phyloP scores from a whole-genome alignment of 2,888 invertebrate species.

The Alentia gelatinosa region DNA sequence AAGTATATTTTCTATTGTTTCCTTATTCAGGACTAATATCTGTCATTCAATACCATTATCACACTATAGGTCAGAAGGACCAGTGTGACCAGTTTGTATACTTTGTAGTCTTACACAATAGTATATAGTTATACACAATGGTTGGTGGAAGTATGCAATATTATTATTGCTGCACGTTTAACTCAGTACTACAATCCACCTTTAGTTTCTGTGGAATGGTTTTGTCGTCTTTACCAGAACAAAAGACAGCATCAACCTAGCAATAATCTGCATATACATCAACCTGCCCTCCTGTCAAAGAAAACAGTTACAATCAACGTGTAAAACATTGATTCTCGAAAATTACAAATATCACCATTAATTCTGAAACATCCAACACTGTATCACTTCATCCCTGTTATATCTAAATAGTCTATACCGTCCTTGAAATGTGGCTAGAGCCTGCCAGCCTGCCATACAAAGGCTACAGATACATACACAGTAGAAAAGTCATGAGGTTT shows the following conservation, averaged over 20 bases:
- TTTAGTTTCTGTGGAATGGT: no score
- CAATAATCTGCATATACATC: background rate
- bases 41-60: no score
- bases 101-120: no score
- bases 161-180: no score
- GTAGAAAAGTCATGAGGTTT: background rate
- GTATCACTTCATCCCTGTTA: background rate
- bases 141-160: no score
- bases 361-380: background rate
- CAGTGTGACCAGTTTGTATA: no score
- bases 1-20: no score
- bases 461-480: background rate
- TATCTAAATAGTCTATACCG: background rate
- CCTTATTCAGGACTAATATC: no score
- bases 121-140: no score
- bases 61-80: no score
- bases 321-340: background rate
- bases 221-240: no score
- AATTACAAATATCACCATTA: background rate
- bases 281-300: background rate
- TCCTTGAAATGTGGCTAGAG: background rate
- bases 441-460: background rate
- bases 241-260: background rate
- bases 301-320: background rate
- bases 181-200: no score